Evolutionary conservation across 2,888 invertebrate species (phyloP), one percentile per base, ranked within the genome.

Genomic region (Steromphala cineraria): DNA sequence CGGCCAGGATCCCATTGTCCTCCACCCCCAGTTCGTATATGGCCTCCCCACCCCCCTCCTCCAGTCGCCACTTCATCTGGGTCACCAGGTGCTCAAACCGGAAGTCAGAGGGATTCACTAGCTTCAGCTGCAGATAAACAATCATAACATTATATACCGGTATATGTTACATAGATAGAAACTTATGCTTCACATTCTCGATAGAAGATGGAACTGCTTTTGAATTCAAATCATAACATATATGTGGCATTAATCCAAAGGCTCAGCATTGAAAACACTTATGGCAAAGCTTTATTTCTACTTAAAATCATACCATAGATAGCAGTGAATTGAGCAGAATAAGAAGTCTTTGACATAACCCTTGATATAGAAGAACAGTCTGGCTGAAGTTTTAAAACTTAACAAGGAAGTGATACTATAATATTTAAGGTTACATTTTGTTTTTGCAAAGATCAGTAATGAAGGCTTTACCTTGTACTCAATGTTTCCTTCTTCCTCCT

Each of bases 51-150:
- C 98, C 97, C 40, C 99, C 98, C 94, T 98, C 98, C 0, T 97
- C 95, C 13, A 99, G 95, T 0, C 99, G 95, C 99, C 99, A 99
- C 94, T 99, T 99, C 95, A 99, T 95, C 95, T 99, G 99, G 0
- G 99, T 99, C 24, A 99, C 98, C 46, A 99, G 94, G 94, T 99
- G 99, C 93, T 99, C 98, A 91, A 98, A 96, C 82, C 99, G 95
- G 88, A 96, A 96, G 92, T 96, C 96, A 28, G 98, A 97, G 0
- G 98, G 97, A 93, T 97, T 97, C 8, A 99, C 96, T 80, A 99
- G 95, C 91, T 99, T 98, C 81, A 99, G 94, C 94, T 99, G 87
- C 31, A 67, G 75, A 17, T 36, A 7, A 36, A 53, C 55, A 77
- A 55, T 28, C 10, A 7, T 53, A 13, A 71, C 28, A 71, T n/a